These are phyloP conservation scores for Heteronetta atricapilla DNA, from an alignment of 2,113 vertebrate genomes.

Conservation along the genomic window DNA sequence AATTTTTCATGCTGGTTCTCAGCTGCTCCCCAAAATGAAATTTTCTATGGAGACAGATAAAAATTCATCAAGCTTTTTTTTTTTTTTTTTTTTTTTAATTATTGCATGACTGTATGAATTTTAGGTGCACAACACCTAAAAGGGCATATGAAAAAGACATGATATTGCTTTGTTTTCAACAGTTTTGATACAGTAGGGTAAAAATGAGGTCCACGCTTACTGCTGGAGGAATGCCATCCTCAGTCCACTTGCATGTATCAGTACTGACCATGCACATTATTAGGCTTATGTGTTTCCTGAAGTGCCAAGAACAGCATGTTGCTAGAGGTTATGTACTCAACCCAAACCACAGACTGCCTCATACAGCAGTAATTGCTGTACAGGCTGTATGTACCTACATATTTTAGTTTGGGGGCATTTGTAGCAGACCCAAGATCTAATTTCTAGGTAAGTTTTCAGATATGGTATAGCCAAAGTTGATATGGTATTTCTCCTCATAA, in stretches of 20 bases:
- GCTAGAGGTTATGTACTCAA: background rate
- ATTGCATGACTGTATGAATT: background rate
- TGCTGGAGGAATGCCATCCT: background rate
- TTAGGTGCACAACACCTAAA: background rate
- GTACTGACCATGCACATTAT: background rate
- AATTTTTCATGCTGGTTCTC: background rate
- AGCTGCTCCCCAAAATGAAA: background rate
- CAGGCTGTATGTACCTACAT: rapidly evolving
- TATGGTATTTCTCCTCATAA: background rate
- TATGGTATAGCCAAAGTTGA: background rate
- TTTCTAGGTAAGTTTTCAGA: background rate
- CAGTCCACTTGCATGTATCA: background rate
- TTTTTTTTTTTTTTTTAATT: background rate
- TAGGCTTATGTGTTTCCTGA: background rate
- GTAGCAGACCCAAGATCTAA: background rate
- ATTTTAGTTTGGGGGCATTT: background rate
- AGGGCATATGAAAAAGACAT: background rate
- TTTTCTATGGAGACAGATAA: background rate
- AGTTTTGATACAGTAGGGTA: background rate
- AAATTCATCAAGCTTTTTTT: background rate
- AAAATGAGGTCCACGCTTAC: background rate
- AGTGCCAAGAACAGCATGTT: background rate
- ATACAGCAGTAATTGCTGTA: background rate
- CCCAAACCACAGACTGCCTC: background rate
- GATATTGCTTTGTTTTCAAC: background rate